These are phyloP conservation scores for Lepeophtheirus nordmannii DNA, from an alignment of 2,888 invertebrate species.

Conservation along the genomic window DNA sequence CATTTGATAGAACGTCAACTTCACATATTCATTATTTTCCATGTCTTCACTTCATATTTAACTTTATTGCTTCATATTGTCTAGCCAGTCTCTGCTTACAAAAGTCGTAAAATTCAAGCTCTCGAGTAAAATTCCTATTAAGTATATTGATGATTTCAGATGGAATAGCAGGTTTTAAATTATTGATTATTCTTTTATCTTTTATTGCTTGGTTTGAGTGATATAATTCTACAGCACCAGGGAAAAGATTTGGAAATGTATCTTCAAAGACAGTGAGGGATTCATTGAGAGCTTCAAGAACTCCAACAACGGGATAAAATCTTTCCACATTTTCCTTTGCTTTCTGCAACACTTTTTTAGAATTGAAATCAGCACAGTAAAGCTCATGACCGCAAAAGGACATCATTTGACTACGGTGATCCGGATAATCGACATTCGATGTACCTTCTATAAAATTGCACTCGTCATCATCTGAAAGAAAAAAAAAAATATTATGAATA, in stretches of 20 bases:
- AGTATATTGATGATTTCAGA: constrained; percentile 71
- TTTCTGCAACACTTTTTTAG: constrained; percentile 58
- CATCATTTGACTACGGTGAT: constrained; percentile 44
- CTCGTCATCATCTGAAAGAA: constrained; percentile 49
- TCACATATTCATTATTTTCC: too few species aligned
- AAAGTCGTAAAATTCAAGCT: constrained; percentile 80
- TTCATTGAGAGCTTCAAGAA: constrained; percentile 68
- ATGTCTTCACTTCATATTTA: too few species aligned
- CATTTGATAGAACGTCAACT: too few species aligned
- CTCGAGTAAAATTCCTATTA: constrained; percentile 65
- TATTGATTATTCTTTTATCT: constrained; percentile 45
- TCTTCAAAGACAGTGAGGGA: constrained; percentile 66
- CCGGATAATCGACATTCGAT: constrained; percentile 48
- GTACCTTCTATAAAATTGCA: constrained; percentile 69
- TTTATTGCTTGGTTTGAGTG: constrained; percentile 35
- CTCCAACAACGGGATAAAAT: constrained; percentile 73
- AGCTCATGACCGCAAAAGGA: constrained; percentile 81
- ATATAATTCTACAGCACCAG: constrained; percentile 58
- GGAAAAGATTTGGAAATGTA: constrained; percentile 67
- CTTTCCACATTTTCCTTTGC: constrained; percentile 71
- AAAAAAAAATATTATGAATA: not conserved
- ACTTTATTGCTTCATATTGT: constrained; percentile 48
- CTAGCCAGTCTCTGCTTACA: constrained; percentile 65
- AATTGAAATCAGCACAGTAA: constrained; percentile 75
- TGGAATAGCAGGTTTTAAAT: constrained; percentile 70